Evolutionary conservation across 2,113 vertebrate species (phyloP), one percentile per base, ranked within the genome.

Genomic region (Manacus vitellinus): DNA sequence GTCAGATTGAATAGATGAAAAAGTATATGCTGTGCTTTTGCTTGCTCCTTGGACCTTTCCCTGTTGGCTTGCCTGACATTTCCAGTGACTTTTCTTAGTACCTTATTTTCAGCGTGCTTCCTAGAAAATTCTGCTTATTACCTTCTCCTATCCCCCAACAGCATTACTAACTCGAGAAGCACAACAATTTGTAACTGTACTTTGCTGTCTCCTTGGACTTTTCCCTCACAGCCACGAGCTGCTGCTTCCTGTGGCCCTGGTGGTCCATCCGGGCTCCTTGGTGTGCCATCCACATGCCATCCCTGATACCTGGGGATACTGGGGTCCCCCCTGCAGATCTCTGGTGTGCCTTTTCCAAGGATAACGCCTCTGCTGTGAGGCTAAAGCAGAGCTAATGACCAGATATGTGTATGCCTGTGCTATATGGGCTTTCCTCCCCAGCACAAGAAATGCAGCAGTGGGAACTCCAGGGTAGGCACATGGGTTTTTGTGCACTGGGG

Each of bases 1-100:
- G 97, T 98, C 97, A 98, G 97, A 97, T 47, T 96, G 96, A 97
- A 97, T 92, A 97, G 97, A 98, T 97, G 97, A 97, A 97, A 97
- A 98, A 96, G 90, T 95, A 91, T 97, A 97, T 95, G 86, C 94
- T 87, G 54, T 85, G 93, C 82, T 97, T 96, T 96, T 92, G 94
- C 96, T 95, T 68, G 78, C 93, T 97, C 95, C 88, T 96, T 96
- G 97, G 96, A 96, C 97, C 97, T 98, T 97, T 97, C 95, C 97
- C 95, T 98, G 86, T 97, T 95, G 94, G 90, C 94, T 96, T 65
- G 96, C 92, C 92, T 97, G 97, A 97, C 97, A 97, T 98, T 98
- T 98, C 94, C 95, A 80, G 96, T 96, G 97, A 96, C 97, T 98
- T 97, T 97, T 97, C 97, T 95, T 88, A 96, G 92, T 97, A 76